Base-by-base conservation (phyloP, 2,113 vertebrate genomes). In the Chrysochloris asiatica region DNA sequence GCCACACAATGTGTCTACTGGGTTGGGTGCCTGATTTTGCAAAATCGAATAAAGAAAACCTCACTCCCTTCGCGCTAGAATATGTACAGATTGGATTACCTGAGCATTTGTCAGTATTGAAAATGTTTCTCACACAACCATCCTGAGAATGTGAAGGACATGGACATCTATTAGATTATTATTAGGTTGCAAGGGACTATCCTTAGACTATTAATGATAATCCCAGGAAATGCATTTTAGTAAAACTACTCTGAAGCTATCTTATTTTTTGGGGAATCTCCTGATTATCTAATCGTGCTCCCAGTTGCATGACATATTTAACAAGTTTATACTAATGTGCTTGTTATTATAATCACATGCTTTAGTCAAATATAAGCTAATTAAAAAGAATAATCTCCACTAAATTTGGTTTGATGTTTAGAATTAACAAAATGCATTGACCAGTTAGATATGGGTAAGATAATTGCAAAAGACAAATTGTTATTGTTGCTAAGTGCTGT, bases 291-390 rank as follows among this genome's bases (percentile, higher is more conserved):
- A 89, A 73, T 56, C 43, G 48, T 38, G 14, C 22, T 67, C 43
- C 45, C 47, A 48, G 33, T 45, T 56, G 13, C 81, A 78, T 0
- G 85, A 22, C 45, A 12, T 56, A 52, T 3, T 78, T 84, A 50
- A 9, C 14, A 71, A 11, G 33, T 8, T 54, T 21, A 84, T 82
- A 7, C 78, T 81, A 56, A 14, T 87, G 3, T 45, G 72, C 17
- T 89, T 93, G 38, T 85, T 63, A 73, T 28, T 85, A 1, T 28
- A 80, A 56, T 19, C 11, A 45, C 17, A 82, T 8, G 2, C 26
- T 91, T 88, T 82, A 71, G 88, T 71, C 50, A 87, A 91, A 24
- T 91, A 41, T 33, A 77, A 77, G 59, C 14, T 75, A 61, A 91
- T 90, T 71, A 61, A 8, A 69, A 69, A 52, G 72, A 21, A 50